Evolutionary conservation across 2,888 invertebrate genomes (phyloP).

Genomic region (Podabrus alpinus): DNA sequence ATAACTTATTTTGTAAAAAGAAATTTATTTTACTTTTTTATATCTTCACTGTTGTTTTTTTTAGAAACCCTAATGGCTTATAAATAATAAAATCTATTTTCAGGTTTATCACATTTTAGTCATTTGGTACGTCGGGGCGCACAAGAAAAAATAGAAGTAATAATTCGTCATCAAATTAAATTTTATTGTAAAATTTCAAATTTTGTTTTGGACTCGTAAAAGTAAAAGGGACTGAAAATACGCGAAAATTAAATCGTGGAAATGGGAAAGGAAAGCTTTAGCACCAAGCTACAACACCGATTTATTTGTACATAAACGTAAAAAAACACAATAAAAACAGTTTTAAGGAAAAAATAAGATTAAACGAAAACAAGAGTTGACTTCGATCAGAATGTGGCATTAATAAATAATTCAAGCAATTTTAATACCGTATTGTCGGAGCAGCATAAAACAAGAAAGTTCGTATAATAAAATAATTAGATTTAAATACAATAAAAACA

Average conservation of each 20-base stretch:
- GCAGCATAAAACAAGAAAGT: background rate
- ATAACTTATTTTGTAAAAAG: constrained; percentile 1
- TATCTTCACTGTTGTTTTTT: background rate
- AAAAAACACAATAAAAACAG: background rate
- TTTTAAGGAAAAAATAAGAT: background rate
- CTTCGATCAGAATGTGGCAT: background rate
- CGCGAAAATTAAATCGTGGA: background rate
- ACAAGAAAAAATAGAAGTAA: background rate
- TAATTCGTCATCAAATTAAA: background rate
- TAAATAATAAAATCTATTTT: background rate
- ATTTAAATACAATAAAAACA: background rate
- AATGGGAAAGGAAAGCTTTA: background rate
- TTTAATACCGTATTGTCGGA: background rate
- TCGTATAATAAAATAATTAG: background rate
- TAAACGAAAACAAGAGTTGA: background rate
- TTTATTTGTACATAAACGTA: background rate
- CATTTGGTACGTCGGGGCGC: background rate
- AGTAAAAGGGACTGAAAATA: background rate
- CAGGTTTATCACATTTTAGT: background rate
- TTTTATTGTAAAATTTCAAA: background rate
- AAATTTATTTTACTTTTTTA: background rate
- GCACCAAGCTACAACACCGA: background rate
- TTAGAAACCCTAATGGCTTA: background rate
- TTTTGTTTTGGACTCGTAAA: background rate
- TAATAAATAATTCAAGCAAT: background rate